Evolutionary conservation across 2,113 vertebrate genomes (phyloP).

Genomic region (Anhinga anhinga): DNA sequence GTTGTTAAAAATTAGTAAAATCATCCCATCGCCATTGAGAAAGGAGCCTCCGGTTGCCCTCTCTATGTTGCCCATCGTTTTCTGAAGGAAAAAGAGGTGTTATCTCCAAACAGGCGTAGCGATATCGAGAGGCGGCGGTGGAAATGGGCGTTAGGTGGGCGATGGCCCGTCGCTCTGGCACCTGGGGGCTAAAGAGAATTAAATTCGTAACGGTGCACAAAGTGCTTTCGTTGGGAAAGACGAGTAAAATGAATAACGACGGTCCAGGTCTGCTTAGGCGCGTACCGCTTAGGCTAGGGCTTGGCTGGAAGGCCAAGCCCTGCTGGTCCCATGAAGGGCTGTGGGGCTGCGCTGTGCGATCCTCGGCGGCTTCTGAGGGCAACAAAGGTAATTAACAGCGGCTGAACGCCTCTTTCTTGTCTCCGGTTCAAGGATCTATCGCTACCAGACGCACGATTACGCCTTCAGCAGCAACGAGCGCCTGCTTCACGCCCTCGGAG

Average conservation of each 20-base stretch:
- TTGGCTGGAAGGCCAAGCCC: neutral
- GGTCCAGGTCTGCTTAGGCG: neutral
- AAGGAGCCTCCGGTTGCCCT: neutral
- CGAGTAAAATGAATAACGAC: too few species aligned
- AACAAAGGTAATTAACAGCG: rapidly evolving
- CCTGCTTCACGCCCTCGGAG: conserved; percentile 87
- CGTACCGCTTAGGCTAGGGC: neutral
- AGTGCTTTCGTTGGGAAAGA: neutral
- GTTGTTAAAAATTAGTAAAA: neutral
- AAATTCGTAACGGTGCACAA: rapidly evolving
- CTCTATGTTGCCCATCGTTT: rapidly evolving
- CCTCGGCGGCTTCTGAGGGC: neutral
- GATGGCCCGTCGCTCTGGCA: neutral
- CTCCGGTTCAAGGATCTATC: conserved; percentile 84
- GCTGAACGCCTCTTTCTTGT: neutral
- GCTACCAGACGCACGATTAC: conserved; percentile 90
- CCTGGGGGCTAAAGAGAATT: neutral
- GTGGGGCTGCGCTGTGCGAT: neutral
- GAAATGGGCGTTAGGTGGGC: rapidly evolving
- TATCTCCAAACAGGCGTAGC: neutral
- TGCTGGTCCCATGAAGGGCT: neutral
- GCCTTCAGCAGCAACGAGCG: conserved; percentile 88
- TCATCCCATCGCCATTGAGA: neutral
- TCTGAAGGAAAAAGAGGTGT: neutral
- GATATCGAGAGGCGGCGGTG: neutral